Base-by-base conservation (phyloP, 1,140 invertebrate species). In the Physella acuta region DNA sequence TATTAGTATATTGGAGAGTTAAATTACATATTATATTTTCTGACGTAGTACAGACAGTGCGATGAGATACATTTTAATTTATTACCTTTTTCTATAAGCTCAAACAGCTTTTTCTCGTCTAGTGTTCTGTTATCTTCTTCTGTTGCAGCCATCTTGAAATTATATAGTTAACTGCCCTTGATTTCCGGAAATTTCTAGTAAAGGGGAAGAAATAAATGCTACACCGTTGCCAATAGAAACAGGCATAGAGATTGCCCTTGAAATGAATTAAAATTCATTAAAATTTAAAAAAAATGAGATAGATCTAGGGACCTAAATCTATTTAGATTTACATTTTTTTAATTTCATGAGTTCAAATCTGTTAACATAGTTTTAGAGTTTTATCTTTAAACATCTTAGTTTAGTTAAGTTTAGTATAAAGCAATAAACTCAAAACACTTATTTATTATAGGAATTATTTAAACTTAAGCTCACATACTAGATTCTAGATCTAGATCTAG, bases 31-130 rank as follows among this genome's bases (percentile, higher is more conserved):
- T n/a, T n/a, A n/a, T n/a, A n/a, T n/a, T n/a, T n/a, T n/a, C n/a
- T n/a, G n/a, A n/a, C n/a, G n/a, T n/a, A n/a, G n/a, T n/a, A n/a
- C n/a, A n/a, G n/a, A n/a, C n/a, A n/a, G n/a, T n/a, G n/a, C n/a
- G n/a, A n/a, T n/a, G n/a, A 56, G 82, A 81, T 31, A 83, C 78
- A 26, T 82, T 36, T 36, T 75, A 73, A 28, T 73, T 75, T 81
- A 58, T 1, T 59, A 68, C 66, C 66, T 68, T 68, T 68, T 36
- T 68, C 66, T 33, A 68, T 60, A 4, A 68, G 56, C 14, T 68
- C 66, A 49, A 68, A 68, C 11, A 68, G 24, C 39, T 68, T 58
- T 28, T 68, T 68, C 30, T 68, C 66, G 26, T 68, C 66, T 17
- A 56, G 55, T 4, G 66, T 60, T 2, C 66, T 26, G n/a, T 68